Evolutionary conservation across 1,140 invertebrate genomes (phyloP).

Genomic region (Temnothorax nylanderi): DNA sequence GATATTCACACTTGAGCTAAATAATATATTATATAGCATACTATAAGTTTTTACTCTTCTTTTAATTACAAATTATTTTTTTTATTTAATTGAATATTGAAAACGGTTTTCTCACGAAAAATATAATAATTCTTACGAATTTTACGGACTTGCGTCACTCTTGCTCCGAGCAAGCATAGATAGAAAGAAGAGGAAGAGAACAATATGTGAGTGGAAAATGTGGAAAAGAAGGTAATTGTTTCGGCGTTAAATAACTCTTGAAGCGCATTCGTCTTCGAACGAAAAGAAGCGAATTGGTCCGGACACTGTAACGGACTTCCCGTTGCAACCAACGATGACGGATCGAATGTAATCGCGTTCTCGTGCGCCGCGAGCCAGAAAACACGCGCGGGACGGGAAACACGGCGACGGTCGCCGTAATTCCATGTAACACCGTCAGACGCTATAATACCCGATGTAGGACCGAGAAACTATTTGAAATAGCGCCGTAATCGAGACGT

Average conservation of each 20-base stretch:
- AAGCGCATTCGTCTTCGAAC: constrained; percentile 28
- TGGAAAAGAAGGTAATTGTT: constrained; percentile 1
- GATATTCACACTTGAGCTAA: neutral
- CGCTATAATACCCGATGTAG: constrained; percentile 35
- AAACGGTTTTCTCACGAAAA: neutral
- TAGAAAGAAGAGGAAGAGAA: neutral
- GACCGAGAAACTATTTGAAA: constrained; percentile 23
- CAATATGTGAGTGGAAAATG: neutral
- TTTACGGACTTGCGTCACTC: neutral
- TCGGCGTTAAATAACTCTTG: neutral
- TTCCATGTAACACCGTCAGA: constrained; percentile 50
- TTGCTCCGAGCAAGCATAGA: neutral
- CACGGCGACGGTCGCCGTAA: constrained; percentile 35
- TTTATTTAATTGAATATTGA: neutral
- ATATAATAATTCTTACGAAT: neutral
- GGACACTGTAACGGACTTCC: constrained; percentile 16
- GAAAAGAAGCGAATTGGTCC: constrained; percentile 12
- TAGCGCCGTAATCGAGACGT: constrained; percentile 44
- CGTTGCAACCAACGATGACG: constrained; percentile 48
- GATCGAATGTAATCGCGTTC: constrained; percentile 64
- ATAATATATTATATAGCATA: neutral
- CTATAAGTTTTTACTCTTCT: neutral
- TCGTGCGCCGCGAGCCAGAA: constrained; percentile 49
- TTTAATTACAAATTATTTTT: neutral
- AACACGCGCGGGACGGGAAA: constrained; percentile 57